Base-by-base conservation (phyloP, 2,113 vertebrate genomes). In the Sander vitreus region DNA sequence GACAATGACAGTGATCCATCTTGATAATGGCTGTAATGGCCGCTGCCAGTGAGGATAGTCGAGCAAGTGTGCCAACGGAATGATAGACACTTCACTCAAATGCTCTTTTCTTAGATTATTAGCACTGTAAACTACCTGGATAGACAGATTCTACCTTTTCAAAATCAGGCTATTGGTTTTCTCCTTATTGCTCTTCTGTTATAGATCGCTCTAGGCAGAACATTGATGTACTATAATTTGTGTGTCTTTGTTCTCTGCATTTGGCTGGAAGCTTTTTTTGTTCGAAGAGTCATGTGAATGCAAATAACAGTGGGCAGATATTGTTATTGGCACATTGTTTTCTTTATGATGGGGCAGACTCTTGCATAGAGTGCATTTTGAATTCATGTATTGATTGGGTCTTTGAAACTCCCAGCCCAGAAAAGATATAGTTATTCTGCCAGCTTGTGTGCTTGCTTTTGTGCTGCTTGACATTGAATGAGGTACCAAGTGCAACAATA, bases 1-100 rank as follows among this genome's bases (percentile, higher is more conserved):
- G 54, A 67, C 82, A 86, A 86, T 86, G 80, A 70, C 73, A 83
- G 81, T 47, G 27, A 92, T 90, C 59, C 72, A 83, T 91, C 87
- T 76, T 83, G 66, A 67, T 91, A 81, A 90, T 79, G 78, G 69
- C 66, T 65, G 50, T 83, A 80, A 84, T 69, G 85, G 80, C 75
- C 18, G 27, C 36, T 72, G 85, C 78, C 84, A 74, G 63, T 72
- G 80, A 75, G 68, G 48, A 55, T 73, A 47, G 71, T 76, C 66
- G n/a, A 80, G 64, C 63, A 66, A 74, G 79, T 39, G 50, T 83
- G 73, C 68, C 79, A 74, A n/a, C 19, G 4, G 67, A 74, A 85
- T 76, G 81, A 76, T n/a, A 55, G 81, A 82, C 80, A 67, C 69
- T 83, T 48, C 57, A 77, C 25, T 57, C 64, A 57, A 85, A 88